Evolutionary conservation across 2,113 vertebrate species (phyloP).

Genomic region (Microtus montanus): DNA sequence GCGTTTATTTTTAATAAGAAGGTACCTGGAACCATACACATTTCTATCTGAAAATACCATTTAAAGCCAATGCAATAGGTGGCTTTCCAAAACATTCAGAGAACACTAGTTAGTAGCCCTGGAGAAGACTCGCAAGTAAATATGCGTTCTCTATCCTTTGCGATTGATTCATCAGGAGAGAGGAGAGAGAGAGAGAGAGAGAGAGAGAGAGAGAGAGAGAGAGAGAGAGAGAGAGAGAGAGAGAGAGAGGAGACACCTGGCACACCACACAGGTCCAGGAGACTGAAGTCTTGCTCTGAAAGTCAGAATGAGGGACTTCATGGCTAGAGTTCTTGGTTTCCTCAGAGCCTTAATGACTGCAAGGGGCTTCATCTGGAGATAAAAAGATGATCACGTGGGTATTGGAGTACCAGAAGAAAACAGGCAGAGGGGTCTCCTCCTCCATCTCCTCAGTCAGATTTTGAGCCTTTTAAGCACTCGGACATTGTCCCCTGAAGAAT

Average conservation of each 20-base stretch:
- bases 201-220: no score
- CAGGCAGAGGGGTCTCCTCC: background rate
- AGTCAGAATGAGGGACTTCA: background rate
- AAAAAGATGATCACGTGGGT: background rate
- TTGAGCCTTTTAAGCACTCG: background rate
- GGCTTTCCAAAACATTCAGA: background rate
- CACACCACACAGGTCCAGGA: background rate
- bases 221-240: no score
- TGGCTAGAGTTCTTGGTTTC: background rate
- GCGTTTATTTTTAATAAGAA: background rate
- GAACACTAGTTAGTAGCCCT: background rate
- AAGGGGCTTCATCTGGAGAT: slow-evolving; percentile 14
- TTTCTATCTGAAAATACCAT: slow-evolving; percentile 8
- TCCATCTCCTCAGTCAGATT: background rate
- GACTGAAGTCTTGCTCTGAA: background rate
- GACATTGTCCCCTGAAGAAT: slow-evolving; percentile 2
- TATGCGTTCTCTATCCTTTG: background rate
- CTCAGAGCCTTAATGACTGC: background rate
- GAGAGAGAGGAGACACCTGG: background rate
- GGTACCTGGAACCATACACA: no score
- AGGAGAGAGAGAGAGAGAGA: no score
- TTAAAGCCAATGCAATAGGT: background rate
- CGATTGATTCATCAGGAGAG: background rate
- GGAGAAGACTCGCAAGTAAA: background rate
- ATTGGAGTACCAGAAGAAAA: background rate